These are phyloP conservation scores for Callocephalon fimbriatum DNA, from an alignment of 2,113 vertebrate species.

Conservation along the genomic window DNA sequence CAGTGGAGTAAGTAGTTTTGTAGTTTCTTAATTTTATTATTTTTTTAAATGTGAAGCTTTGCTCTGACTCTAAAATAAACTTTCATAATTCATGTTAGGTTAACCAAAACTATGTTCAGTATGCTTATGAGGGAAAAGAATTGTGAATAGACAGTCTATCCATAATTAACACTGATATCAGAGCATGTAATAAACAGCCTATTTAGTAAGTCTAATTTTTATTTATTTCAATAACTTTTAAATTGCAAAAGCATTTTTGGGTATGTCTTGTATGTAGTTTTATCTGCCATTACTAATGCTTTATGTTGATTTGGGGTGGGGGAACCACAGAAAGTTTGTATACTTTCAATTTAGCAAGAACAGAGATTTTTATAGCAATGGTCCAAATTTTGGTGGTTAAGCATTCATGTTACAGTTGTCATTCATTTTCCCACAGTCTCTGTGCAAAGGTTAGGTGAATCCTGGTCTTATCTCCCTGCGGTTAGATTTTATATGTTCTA, in stretches of 20 bases:
- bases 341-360: not conserved
- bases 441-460: not conserved
- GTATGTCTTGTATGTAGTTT: not conserved
- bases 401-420: not conserved
- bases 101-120: not conserved
- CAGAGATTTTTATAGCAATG: not conserved
- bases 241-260: not conserved
- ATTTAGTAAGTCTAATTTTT: not conserved
- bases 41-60: not conserved
- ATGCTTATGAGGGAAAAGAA: not conserved
- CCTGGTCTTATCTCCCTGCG: not conserved
- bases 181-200: not conserved
- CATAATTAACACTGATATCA: not conserved
- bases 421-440: not conserved
- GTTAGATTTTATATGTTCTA: not conserved
- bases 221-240: not conserved
- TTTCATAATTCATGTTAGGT: not conserved
- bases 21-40: not conserved
- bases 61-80: not conserved
- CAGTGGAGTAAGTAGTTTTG: constrained; percentile 80
- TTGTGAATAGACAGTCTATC: not conserved
- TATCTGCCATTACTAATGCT: not conserved
- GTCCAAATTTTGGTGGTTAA: not conserved
- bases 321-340: not conserved
- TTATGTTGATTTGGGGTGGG: not conserved